Conservation (phyloP, 2,113 vertebrate genomes). For the Phrynosoma blainvillii region DNA sequence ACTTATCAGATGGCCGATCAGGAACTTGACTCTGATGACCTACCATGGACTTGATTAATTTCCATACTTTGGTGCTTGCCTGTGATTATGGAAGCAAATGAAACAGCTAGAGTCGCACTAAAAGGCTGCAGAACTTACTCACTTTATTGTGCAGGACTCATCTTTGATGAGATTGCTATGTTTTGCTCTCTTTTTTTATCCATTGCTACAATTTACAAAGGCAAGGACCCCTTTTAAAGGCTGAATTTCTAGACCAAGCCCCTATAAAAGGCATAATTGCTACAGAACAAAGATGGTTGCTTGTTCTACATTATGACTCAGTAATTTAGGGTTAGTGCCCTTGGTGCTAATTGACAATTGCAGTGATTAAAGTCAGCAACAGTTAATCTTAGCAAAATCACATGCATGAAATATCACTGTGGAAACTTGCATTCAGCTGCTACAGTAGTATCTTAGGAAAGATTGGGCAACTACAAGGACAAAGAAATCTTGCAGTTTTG, state of each 20-base stretch:
- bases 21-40: too few species aligned
- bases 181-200: not conserved
- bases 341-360: constrained; percentile 18
- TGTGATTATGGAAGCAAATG: not conserved
- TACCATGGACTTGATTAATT: not conserved
- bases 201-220: not conserved
- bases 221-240: not conserved
- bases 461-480: not conserved
- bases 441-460: not conserved
- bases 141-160: not conserved
- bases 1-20: too few species aligned
- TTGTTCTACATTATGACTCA: constrained; percentile 1
- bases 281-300: not conserved
- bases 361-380: constrained; percentile 17
- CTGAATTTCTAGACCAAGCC: not conserved
- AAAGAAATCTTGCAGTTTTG: not conserved
- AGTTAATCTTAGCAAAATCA: constrained; percentile 19
- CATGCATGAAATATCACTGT: constrained; percentile 7
- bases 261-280: not conserved
- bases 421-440: not conserved
- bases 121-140: not conserved
- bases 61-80: not conserved
- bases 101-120: not conserved
- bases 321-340: not conserved
- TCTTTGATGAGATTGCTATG: not conserved